A percentile compares a stretch with the other conserved stretches of the same genome.
Evolutionary conservation across 2,888 invertebrate genomes (phyloP).

Genomic region (Elegia similella): DNA sequence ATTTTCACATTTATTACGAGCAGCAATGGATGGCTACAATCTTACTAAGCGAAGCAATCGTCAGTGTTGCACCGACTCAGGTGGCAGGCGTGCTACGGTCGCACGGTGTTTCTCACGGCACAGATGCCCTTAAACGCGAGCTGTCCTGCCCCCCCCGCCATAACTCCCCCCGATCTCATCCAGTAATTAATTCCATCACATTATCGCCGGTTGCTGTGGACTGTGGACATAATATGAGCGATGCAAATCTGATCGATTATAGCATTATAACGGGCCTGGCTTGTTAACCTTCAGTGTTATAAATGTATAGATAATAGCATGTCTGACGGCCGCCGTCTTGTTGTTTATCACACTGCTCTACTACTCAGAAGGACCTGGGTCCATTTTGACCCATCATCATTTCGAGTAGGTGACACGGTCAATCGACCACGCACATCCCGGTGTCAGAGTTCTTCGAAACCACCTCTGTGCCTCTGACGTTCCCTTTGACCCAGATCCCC

Average conservation of each 20-base stretch:
- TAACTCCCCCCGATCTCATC: constrained; percentile 20
- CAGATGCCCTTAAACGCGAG: constrained; percentile 62
- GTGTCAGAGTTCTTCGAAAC: no score
- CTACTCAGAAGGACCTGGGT: no score
- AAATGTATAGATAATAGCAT: background rate
- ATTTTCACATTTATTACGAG: background rate
- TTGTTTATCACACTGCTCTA: no score
- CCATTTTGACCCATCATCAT: no score
- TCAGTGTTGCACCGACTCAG: constrained; percentile 21
- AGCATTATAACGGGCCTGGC: background rate
- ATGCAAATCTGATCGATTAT: background rate
- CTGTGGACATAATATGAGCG: constrained; percentile 10
- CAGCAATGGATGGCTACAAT: constrained; percentile 15
- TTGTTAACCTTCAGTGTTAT: background rate
- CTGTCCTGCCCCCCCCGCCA: constrained; percentile 35
- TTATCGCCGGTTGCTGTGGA: constrained; percentile 20
- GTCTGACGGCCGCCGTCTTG: no score
- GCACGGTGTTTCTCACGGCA: constrained; percentile 67
- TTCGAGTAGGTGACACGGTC: no score
- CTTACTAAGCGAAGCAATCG: constrained; percentile 6
- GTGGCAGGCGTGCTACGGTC: constrained; percentile 34
- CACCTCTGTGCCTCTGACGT: no score
- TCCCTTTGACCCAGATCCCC: no score
- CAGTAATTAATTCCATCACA: constrained; percentile 29
- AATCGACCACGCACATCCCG: no score